These are phyloP conservation scores for Halichoeres trimaculatus DNA, from an alignment of 2,113 vertebrate genomes.

Conservation along the genomic window DNA sequence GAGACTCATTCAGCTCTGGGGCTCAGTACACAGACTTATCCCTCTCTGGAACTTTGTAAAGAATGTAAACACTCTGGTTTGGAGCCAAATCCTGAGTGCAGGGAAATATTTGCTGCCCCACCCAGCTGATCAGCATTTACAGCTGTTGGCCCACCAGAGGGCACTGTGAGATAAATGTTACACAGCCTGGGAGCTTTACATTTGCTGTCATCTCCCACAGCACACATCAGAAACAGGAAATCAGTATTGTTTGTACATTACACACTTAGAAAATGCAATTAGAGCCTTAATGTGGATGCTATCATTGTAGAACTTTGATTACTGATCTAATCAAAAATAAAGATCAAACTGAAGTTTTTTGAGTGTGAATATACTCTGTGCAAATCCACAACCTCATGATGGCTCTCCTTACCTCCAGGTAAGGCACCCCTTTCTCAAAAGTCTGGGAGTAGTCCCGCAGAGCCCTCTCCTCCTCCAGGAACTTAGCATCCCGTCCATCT, in stretches of 20 bases:
- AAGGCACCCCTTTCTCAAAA: conserved; percentile 93
- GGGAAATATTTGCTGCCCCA: conserved; percentile 17
- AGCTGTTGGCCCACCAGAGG: conserved; percentile 66
- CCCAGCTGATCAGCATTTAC: conserved; percentile 7
- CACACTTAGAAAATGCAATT: conserved; percentile 24
- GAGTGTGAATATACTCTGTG: too few relatives aligned
- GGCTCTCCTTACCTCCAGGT: conserved; percentile 86
- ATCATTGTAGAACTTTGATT: background rate
- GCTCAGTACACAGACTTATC: conserved; percentile 8
- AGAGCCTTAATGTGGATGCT: conserved; percentile 6
- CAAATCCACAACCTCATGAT: background rate
- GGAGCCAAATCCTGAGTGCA: conserved; percentile 18
- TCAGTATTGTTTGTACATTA: conserved; percentile 30
- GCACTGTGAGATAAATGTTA: conserved; percentile 52
- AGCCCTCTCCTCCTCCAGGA: conserved; percentile 90
- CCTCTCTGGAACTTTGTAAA: conserved; percentile 38
- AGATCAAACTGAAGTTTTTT: too few relatives aligned
- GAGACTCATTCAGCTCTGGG: conserved; percentile 11
- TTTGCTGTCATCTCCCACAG: background rate
- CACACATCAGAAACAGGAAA: conserved; percentile 19
- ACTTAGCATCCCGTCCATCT: conserved; percentile 91
- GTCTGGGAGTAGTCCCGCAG: conserved; percentile 90
- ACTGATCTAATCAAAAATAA: too few relatives aligned
- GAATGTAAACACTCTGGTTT: conserved; percentile 39
- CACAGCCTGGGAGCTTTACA: conserved; percentile 8